phyloP scores from a whole-genome alignment of 2,113 vertebrate species.

The Dissostichus mawsoni region DNA sequence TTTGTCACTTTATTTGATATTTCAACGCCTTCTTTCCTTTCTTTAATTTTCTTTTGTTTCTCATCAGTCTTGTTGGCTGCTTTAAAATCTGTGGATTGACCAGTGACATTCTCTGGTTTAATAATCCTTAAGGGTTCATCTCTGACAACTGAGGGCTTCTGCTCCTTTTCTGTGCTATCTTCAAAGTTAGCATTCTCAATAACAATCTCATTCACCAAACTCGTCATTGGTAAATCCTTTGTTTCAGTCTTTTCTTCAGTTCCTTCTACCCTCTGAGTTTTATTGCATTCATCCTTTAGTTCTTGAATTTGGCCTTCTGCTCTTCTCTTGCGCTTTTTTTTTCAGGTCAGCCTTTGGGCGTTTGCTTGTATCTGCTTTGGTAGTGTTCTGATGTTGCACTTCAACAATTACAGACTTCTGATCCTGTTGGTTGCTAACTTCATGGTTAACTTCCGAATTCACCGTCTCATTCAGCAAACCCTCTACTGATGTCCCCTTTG shows the following conservation, averaged over 20 bases:
- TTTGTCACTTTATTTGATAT: neutral
- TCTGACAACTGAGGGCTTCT: neutral
- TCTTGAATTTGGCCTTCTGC: constrained; percentile 2
- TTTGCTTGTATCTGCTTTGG: no score
- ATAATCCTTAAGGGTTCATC: neutral
- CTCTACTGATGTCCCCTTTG: neutral
- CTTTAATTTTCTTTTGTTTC: constrained; percentile 22
- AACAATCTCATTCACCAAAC: neutral
- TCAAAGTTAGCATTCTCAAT: neutral
- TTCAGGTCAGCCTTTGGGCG: neutral
- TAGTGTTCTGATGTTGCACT: no score
- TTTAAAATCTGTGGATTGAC: neutral
- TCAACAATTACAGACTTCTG: no score
- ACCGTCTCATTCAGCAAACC: neutral
- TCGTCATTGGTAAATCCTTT: constrained; percentile 2
- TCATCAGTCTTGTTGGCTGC: neutral
- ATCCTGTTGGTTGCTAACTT: no score
- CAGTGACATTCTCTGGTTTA: constrained; percentile 9
- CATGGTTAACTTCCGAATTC: no score
- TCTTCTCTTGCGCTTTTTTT: neutral
- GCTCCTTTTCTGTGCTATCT: neutral
- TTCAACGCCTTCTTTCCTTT: neutral
- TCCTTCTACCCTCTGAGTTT: neutral
- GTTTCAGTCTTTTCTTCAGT: neutral
- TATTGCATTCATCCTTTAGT: neutral